phyloP scores from a whole-genome alignment of 2,797 vertebrate species.

The Chiroxiphia lanceolata region DNA sequence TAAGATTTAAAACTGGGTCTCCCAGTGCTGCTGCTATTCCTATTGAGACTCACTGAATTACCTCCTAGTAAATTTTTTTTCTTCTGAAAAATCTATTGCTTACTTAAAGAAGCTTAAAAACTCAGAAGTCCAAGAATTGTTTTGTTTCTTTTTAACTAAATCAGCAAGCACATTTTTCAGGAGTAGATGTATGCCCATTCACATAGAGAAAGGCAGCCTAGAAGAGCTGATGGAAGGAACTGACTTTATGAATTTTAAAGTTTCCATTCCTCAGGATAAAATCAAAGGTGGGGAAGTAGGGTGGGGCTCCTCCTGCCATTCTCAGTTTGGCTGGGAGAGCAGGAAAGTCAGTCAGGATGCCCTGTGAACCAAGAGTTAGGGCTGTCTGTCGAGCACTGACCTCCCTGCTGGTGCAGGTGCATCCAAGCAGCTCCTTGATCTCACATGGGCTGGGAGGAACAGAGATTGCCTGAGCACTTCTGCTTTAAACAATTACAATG shows the following conservation, averaged over 20 bases:
- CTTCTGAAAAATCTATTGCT: constrained; percentile 2
- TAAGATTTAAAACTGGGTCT: neutral
- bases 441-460: neutral
- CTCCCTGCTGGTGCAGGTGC: neutral
- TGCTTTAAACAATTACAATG: neutral
- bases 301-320: neutral
- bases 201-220: neutral
- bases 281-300: neutral
- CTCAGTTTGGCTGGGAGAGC: neutral
- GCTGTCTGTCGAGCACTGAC: rapidly evolving
- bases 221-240: neutral
- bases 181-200: neutral
- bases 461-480: neutral
- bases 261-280: neutral
- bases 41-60: neutral
- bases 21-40: neutral
- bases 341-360: neutral
- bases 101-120: constrained; percentile 6
- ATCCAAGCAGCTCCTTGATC: rapidly evolving
- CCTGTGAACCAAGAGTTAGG: neutral
- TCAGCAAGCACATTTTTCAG: constrained; percentile 19
- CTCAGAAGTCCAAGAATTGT: neutral
- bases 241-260: neutral
- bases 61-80: neutral
- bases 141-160: constrained; percentile 49